These are phyloP conservation scores for Pseudorectes ferrugineus DNA, from an alignment of 2,113 vertebrate genomes.

Conservation along the genomic window DNA sequence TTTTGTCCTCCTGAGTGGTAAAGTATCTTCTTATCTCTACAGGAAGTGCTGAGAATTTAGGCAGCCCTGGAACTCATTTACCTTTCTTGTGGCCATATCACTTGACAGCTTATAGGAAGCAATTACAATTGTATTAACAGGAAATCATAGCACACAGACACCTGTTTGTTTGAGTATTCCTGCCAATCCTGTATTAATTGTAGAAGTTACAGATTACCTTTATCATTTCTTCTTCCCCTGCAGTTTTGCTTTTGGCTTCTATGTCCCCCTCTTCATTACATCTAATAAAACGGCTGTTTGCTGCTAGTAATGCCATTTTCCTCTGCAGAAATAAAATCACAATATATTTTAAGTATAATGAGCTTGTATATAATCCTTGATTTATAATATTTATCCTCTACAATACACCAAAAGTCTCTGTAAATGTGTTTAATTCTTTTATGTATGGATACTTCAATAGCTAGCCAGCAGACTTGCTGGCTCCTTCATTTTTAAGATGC, in stretches of 20 bases:
- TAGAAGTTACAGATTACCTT: constrained; percentile 78
- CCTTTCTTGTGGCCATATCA: background rate
- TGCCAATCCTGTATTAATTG: background rate
- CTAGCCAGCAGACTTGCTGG: background rate
- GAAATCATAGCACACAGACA: background rate
- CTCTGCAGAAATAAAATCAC: constrained; percentile 67
- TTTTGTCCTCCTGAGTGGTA: background rate
- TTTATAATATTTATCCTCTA: background rate
- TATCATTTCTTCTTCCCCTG: constrained; percentile 91
- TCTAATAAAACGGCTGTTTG: constrained; percentile 93
- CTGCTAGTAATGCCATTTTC: constrained; percentile 90
- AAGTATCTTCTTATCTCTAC: background rate
- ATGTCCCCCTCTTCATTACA: constrained; percentile 95
- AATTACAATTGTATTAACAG: background rate
- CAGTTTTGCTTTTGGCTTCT: constrained; percentile 88
- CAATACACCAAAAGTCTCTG: background rate
- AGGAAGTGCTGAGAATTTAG: background rate
- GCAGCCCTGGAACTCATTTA: background rate
- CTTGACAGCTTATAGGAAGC: background rate
- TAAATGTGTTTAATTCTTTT: background rate
- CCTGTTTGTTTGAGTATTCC: background rate
- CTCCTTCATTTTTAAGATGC: background rate
- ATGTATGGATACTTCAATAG: background rate
- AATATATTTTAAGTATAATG: background rate
- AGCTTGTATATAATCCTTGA: background rate